phyloP scores from a whole-genome alignment of 2,888 invertebrate genomes.

The Tholera decimalis region DNA sequence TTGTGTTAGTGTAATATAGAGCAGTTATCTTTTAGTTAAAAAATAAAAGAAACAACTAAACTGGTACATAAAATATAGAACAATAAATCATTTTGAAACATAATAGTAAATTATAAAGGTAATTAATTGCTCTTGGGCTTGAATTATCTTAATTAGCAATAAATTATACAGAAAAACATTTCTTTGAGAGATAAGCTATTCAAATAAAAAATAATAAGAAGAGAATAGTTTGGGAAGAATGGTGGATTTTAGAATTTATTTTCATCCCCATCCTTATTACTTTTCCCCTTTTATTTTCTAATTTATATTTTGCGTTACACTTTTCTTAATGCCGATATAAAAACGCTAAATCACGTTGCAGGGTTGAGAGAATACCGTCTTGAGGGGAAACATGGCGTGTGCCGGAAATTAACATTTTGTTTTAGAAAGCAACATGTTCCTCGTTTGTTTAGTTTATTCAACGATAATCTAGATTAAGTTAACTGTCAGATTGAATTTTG shows the following conservation, averaged over 20 bases:
- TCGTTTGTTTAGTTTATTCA: slow-evolving; percentile 51
- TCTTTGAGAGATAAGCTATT: background rate
- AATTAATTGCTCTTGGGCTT: slow-evolving; percentile 17
- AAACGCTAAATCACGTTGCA: slow-evolving; percentile 59
- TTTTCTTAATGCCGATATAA: slow-evolving; percentile 43
- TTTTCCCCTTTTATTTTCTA: background rate
- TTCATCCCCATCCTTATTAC: background rate
- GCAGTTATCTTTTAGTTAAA: slow-evolving; percentile 63
- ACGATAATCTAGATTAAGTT: slow-evolving; percentile 48
- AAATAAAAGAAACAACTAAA: slow-evolving; percentile 59
- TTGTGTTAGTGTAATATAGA: slow-evolving; percentile 88
- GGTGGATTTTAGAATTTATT: slow-evolving; percentile 6
- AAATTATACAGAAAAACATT: slow-evolving; percentile 3
- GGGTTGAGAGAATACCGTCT: slow-evolving; percentile 54
- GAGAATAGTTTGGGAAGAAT: background rate
- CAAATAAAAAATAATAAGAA: background rate
- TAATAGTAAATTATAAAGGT: slow-evolving; percentile 24
- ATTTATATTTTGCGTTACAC: slow-evolving; percentile 39
- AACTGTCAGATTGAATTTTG: slow-evolving; percentile 28
- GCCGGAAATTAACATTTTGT: slow-evolving; percentile 81
- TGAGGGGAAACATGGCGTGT: slow-evolving; percentile 66
- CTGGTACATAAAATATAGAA: slow-evolving; percentile 47
- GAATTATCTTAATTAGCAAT: slow-evolving; percentile 1
- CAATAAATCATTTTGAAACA: slow-evolving; percentile 43
- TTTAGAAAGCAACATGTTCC: slow-evolving; percentile 68